Evolutionary conservation across 2,113 vertebrate species (phyloP).

Genomic region (Cochlearius cochlearius): DNA sequence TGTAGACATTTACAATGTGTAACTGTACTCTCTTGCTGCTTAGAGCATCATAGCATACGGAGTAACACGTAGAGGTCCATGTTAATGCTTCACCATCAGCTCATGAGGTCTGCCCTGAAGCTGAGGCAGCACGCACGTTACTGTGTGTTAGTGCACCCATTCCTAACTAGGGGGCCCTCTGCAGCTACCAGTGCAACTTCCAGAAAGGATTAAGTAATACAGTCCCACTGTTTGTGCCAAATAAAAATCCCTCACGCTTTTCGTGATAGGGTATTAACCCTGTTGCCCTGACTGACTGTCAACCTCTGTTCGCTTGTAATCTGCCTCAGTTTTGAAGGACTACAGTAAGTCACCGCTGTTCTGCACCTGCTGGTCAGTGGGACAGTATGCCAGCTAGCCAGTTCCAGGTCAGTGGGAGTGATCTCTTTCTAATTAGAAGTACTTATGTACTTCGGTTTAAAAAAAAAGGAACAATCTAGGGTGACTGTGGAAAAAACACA

Average conservation of each 20-base stretch:
- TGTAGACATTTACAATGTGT: not conserved
- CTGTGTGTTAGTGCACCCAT: fast-evolving
- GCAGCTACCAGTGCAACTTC: not conserved
- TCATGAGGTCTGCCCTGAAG: not conserved
- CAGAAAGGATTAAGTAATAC: not conserved
- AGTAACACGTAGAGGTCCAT: not conserved
- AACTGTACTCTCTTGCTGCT: not conserved
- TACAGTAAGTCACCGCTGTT: not conserved
- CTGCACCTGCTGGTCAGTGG: slow-evolving; percentile 4
- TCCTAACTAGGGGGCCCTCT: slow-evolving; percentile 20
- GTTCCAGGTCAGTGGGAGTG: not conserved
- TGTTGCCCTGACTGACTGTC: not conserved
- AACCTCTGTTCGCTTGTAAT: not conserved
- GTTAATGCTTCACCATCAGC: not conserved
- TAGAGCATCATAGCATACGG: not conserved
- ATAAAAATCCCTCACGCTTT: not conserved
- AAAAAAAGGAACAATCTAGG: not conserved
- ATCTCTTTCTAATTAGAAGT: not conserved
- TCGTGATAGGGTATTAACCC: slow-evolving; percentile 20
- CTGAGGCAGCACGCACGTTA: not conserved
- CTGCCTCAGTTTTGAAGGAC: not conserved
- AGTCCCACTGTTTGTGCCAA: not conserved
- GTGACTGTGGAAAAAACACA: not conserved
- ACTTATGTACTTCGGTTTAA: not conserved
- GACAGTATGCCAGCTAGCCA: not conserved